Evolutionary conservation across 1,140 invertebrate species (phyloP), one percentile per base, ranked within the genome.

Genomic region (Antheraea pernyi): DNA sequence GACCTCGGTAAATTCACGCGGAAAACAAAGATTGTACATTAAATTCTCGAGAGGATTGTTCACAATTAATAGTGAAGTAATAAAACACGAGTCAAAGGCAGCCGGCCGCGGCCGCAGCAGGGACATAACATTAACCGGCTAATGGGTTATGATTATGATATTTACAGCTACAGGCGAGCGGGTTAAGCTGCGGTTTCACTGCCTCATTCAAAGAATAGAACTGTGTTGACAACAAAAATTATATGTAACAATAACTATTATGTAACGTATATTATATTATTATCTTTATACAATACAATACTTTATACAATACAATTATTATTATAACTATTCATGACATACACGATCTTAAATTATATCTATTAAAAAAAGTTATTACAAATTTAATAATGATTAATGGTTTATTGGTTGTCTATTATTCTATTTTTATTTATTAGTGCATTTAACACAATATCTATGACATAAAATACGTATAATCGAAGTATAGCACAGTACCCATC

Each of bases 111-210:
- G 39, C 16, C 46, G 16, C 46, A 13, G 84, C 87, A 75, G 83
- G 80, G 85, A 90, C 86, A 86, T 82, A 78, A 78, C 81, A 88
- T 87, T 88, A 87, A 78, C 79, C 73, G 76, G 68, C 83, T 91
- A 91, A 91, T 91, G 85, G 89, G 72, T 81, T 86, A 83, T 85
- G 85, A 91, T 91, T 91, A 91, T 91, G 89, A 91, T 89, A 91
- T 89, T 91, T 88, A 89, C 84, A 82, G 74, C 85, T 83, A 80
- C 82, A 86, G 78, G 78, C 80, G 79, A 79, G 64, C 60, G 71
- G 58, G 64, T 85, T 89, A 90, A 88, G 79, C 75, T 59, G 58
- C 73, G 62, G 75, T 88, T 77, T 66, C 80, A 65, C 70, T 74
- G 67, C 30, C 58, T 30, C 66, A 59, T n/a, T 53, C 46, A 53